Percentiles rank a stretch among this genome's conserved stretches.
These are phyloP conservation scores for Dolichoris vasculosae DNA, from an alignment of 1,140 invertebrate genomes.

Conservation along the genomic window DNA sequence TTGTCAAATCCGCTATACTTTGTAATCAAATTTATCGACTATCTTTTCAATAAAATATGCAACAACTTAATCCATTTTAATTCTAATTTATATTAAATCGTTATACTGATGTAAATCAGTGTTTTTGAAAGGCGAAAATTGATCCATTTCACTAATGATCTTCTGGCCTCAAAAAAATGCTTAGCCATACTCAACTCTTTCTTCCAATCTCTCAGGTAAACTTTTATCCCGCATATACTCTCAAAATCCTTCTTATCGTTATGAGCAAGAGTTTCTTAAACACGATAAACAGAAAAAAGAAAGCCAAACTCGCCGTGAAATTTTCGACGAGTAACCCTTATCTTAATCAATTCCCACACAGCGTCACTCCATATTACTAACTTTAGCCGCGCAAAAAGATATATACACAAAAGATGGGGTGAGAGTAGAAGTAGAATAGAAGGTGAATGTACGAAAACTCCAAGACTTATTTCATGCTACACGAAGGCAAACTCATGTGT, in stretches of 20 bases:
- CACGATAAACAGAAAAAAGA: constrained; percentile 9
- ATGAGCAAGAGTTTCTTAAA: not conserved
- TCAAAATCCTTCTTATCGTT: not conserved
- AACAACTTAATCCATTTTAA: not conserved
- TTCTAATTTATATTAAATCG: not conserved
- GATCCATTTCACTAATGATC: not conserved
- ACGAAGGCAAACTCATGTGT: not conserved
- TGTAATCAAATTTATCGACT: not conserved
- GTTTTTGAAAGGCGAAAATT: not conserved
- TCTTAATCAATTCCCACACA: constrained; percentile 25
- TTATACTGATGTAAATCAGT: not conserved
- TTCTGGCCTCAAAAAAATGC: not conserved
- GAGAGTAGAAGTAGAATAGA: not conserved
- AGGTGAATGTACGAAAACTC: not conserved
- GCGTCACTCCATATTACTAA: not conserved
- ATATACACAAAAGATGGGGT: not conserved
- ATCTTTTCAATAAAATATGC: not conserved
- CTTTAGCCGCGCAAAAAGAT: constrained; percentile 10
- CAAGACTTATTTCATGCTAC: not conserved
- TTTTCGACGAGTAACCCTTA: constrained; percentile 41
- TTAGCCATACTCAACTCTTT: not conserved
- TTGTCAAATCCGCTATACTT: no score
- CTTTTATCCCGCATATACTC: constrained; percentile 13
- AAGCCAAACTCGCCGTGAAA: not conserved
- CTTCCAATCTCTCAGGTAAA: not conserved